A percentile compares a stretch with the other conserved stretches of the same genome.
phyloP scores from a whole-genome alignment of 2,797 vertebrate species.

The Antennarius maculatus region DNA sequence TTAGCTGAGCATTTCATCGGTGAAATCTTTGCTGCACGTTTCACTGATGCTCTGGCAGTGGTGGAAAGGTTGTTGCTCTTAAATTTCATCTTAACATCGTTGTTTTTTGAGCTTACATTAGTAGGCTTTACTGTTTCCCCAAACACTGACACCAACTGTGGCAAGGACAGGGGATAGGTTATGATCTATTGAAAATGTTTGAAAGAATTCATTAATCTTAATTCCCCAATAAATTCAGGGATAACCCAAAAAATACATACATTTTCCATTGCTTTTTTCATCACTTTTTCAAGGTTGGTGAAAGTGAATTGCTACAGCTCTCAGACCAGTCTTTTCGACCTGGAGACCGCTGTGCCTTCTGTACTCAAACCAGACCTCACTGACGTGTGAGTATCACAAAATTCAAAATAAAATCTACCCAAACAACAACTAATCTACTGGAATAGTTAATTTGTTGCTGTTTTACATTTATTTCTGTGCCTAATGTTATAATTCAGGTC shows the following conservation, averaged over 20 bases:
- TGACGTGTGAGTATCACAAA: constrained; percentile 90
- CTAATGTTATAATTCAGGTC: not conserved
- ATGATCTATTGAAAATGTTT: too few species aligned
- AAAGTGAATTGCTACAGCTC: constrained; percentile 96
- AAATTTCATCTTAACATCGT: not conserved
- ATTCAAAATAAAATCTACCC: not conserved
- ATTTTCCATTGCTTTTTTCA: too few species aligned
- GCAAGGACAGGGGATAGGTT: too few species aligned
- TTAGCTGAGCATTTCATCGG: constrained; percentile 95
- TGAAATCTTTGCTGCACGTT: constrained; percentile 90
- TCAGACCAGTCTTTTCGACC: constrained; percentile 94
- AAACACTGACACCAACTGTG: too few species aligned
- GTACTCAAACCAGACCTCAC: constrained; percentile 97
- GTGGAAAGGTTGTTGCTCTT: constrained; percentile 90
- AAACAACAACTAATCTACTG: not conserved
- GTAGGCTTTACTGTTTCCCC: not conserved
- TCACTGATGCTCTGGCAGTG: constrained; percentile 91
- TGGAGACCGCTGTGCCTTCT: constrained; percentile 96
- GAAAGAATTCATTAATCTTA: too few species aligned
- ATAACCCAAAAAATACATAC: too few species aligned
- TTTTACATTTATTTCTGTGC: not conserved
- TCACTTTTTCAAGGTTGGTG: constrained; percentile 83
- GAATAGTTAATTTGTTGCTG: not conserved
- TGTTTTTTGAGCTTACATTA: not conserved
- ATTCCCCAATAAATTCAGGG: too few species aligned